Conservation (phyloP, 1,140 invertebrate genomes). For the Drosophila neocordata region DNA sequence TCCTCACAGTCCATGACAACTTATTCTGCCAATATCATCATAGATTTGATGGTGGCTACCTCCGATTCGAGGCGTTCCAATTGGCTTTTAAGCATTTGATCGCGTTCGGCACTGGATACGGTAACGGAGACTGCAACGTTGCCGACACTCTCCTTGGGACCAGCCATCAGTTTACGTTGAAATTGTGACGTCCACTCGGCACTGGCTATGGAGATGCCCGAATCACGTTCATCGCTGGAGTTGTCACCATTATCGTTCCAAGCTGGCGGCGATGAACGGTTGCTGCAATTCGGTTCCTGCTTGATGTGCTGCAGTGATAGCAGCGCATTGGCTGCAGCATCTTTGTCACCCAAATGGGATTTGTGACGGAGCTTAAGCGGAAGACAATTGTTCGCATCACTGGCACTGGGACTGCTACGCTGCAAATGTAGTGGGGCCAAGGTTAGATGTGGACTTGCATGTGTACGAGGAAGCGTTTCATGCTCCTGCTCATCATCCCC, state of each 20-base stretch:
- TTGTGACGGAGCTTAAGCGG: conserved; percentile 96
- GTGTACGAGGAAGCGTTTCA: conserved; percentile 44
- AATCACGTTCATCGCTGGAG: conserved; percentile 93
- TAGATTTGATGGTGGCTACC: conserved; percentile 93
- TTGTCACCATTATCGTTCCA: conserved; percentile 92
- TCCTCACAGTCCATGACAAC: conserved; percentile 22
- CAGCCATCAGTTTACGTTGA: conserved; percentile 64
- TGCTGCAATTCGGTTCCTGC: conserved; percentile 90
- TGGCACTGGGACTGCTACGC: conserved; percentile 40
- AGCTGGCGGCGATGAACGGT: conserved; percentile 86
- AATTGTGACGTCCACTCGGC: conserved; percentile 86
- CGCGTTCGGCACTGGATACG: conserved; percentile 83
- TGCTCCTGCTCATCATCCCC: conserved; percentile 83
- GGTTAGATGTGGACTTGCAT: conserved; percentile 31
- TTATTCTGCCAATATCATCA: conserved; percentile 84
- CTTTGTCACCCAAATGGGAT: conserved; percentile 93
- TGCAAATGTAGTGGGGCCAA: conserved; percentile 39
- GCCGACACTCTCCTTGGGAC: conserved; percentile 42
- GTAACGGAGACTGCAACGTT: conserved; percentile 1
- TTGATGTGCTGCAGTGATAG: conserved; percentile 92
- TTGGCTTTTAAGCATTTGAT: conserved; percentile 89
- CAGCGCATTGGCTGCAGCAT: conserved; percentile 90
- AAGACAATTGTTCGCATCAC: conserved; percentile 86
- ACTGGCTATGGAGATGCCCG: conserved; percentile 91
- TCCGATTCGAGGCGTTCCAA: conserved; percentile 94